A percentile compares a stretch with the other conserved stretches of the same genome.
phyloP scores from a whole-genome alignment of 2,888 invertebrate species.

The Crocallis elinguaria region DNA sequence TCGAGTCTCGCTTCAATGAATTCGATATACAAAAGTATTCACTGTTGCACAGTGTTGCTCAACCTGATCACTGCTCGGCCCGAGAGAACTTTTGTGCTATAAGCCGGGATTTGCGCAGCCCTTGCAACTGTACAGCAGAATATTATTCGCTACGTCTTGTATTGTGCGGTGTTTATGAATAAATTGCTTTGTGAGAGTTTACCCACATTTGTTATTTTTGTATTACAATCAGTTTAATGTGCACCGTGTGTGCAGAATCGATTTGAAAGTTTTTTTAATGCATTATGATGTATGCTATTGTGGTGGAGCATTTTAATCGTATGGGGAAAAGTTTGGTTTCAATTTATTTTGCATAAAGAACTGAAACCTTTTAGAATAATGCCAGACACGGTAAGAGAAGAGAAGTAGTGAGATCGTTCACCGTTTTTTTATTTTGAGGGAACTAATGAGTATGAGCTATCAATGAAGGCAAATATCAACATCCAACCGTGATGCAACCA shows the following conservation, averaged over 20 bases:
- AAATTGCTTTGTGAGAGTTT: constrained; percentile 1
- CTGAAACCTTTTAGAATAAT: no score
- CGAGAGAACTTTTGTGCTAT: constrained; percentile 62
- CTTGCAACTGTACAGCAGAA: constrained; percentile 28
- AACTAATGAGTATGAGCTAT: no score
- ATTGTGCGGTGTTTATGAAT: constrained; percentile 23
- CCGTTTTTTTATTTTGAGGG: no score
- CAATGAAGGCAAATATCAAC: no score
- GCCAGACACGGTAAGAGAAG: no score
- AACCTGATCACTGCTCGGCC: constrained; percentile 10
- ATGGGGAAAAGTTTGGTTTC: not conserved
- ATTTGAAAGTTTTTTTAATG: not conserved
- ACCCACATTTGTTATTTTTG: not conserved
- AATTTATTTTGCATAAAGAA: no score
- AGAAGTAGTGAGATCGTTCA: no score
- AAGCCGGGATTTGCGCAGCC: constrained; percentile 60
- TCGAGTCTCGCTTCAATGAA: not conserved
- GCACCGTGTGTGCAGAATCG: not conserved
- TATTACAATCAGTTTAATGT: not conserved
- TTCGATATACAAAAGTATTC: not conserved
- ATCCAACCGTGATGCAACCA: no score
- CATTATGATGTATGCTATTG: no score
- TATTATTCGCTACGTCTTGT: constrained; percentile 38
- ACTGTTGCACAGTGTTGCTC: not conserved
- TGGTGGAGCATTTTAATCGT: no score